Conservation (phyloP, 2,888 invertebrate genomes). For the Caenorhabditis sp. region DNA sequence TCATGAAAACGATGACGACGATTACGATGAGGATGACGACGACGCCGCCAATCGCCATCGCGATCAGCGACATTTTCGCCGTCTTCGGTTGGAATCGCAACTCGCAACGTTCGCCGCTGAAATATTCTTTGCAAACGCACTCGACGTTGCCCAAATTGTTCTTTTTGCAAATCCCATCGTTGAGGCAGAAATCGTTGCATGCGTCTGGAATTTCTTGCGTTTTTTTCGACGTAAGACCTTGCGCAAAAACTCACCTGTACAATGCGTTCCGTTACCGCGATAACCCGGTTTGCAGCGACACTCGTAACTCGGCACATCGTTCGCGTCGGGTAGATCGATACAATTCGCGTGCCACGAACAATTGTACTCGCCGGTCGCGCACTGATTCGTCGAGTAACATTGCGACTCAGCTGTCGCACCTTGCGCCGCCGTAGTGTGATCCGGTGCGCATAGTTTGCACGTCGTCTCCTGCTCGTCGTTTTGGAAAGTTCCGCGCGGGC, state of each 20-base stretch:
- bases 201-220: conserved; percentile 56
- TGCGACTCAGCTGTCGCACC: conserved; percentile 69
- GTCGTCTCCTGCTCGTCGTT: conserved; percentile 88
- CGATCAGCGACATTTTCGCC: conserved; percentile 47
- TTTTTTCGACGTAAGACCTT: neutral
- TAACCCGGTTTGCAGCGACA: conserved; percentile 93
- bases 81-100: conserved; percentile 55
- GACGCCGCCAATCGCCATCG: conserved; percentile 44
- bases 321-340: conserved; percentile 69
- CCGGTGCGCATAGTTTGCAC: conserved; percentile 88
- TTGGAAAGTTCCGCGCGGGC: conserved; percentile 91
- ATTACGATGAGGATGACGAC: conserved; percentile 65
- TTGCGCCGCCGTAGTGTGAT: conserved; percentile 81
- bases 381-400: conserved; percentile 71
- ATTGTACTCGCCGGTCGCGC: conserved; percentile 69
- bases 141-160: conserved; percentile 68
- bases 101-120: conserved; percentile 60
- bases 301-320: conserved; percentile 73
- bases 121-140: conserved; percentile 69
- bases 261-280: conserved; percentile 77
- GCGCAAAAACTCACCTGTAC: conserved; percentile 51
- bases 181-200: conserved; percentile 69
- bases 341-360: conserved; percentile 71
- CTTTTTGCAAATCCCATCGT: conserved; percentile 70
- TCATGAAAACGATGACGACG: conserved; percentile 67